Conservation (phyloP, 2,113 vertebrate genomes). For the Paradisaea rubra region DNA sequence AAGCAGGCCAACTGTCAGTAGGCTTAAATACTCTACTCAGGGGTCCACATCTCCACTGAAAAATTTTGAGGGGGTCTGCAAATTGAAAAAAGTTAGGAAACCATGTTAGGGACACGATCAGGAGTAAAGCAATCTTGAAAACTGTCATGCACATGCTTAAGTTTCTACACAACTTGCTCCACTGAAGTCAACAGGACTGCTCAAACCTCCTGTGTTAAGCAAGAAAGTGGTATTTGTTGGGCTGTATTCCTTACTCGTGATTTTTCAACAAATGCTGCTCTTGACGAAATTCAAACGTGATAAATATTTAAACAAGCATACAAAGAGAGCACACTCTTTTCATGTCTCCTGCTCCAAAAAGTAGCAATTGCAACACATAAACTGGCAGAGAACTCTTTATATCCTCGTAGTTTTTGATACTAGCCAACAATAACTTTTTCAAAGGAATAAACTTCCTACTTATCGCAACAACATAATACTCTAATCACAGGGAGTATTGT, state of each 20-base stretch:
- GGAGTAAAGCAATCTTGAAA: neutral
- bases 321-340: neutral
- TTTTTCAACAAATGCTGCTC: neutral
- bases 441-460: neutral
- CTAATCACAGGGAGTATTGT: neutral
- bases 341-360: neutral
- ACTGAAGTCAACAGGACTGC: neutral
- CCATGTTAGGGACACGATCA: neutral
- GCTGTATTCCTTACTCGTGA: neutral
- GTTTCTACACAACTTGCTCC: neutral
- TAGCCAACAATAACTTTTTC: neutral
- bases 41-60: conserved; percentile 20
- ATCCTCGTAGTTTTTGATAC: neutral
- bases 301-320: conserved; percentile 10
- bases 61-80: conserved; percentile 16
- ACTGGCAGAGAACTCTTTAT: neutral
- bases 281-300: neutral
- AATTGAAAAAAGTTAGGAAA: conserved; percentile 29
- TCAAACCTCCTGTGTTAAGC: neutral
- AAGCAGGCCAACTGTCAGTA: conserved; percentile 35
- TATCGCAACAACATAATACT: neutral
- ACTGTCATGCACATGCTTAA: neutral
- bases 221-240: neutral
- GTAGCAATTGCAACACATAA: neutral
- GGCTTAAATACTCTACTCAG: conserved; percentile 23